Evolutionary conservation across 2,888 invertebrate genomes (phyloP), one percentile per base, ranked within the genome.

Genomic region (Thera obeliscata): DNA sequence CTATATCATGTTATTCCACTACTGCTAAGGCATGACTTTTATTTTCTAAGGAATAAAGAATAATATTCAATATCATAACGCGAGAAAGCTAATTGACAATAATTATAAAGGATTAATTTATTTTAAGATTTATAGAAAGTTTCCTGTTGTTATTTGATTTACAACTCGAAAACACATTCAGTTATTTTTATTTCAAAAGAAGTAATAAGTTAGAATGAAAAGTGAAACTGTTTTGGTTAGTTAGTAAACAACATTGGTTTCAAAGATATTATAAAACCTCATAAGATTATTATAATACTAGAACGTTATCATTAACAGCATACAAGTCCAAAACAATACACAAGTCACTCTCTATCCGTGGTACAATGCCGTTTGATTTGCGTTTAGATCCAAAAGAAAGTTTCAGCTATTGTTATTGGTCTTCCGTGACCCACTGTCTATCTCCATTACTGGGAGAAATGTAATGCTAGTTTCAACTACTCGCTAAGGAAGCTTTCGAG

Each of bases 11-110:
- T 46, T 46, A 61, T 46, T 35, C 7, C 11, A 48, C 5, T 62
- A 36, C 12, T 9, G 41, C 12, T 9, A 64, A 59, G 48, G 36
- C 49, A 50, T 49, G 11, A 43, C 48, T 35, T 35, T 48, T 66
- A 58, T 61, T 66, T 22, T 22, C 46, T 22, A 57, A 22, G 36
- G 6, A 9, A 61, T 59, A 68, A 56, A 56, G 48, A 63, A 33
- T 61, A 61, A 50, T 59, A 66, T 56, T 64, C 59, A 67, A 58
- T 62, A 46, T 56, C 22, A 64, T 54, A 46, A 61, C 62, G 55
- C 52, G 55, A 59, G 69, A 69, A 69, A 71, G 69, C 56, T 67
- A 69, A 71, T 65, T 58, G 48, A 57, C 46, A 61, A 56, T 56
- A 11, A 38, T 61, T 55, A 52, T 58, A 65, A 69, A 67, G 63